Conservation (phyloP, 2,113 vertebrate species). For the Pteruthius melanotis region DNA sequence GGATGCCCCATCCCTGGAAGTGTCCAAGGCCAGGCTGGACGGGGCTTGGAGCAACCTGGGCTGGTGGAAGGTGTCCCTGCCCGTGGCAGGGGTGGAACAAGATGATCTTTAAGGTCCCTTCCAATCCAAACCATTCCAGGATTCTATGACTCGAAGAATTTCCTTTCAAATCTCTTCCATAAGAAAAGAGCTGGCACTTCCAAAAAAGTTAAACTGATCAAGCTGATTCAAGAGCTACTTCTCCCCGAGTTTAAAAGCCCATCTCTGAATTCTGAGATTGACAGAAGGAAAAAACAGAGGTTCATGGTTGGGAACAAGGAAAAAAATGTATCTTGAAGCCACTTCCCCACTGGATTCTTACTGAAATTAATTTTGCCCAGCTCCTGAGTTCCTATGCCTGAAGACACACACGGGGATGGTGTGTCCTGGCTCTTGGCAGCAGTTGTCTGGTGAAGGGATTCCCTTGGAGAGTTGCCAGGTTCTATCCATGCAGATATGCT, state of each 20-base stretch:
- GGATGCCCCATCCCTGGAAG: neutral
- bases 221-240: neutral
- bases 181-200: neutral
- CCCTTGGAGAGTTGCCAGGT: neutral
- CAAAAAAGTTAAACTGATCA: neutral
- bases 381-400: neutral
- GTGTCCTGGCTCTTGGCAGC: neutral
- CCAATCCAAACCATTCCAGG: neutral
- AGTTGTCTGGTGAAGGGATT: neutral
- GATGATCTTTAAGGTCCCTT: neutral
- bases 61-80: neutral
- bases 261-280: neutral
- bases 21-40: neutral
- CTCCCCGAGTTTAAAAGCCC: neutral
- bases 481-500: conserved; percentile 40
- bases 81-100: fast-evolving
- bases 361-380: conserved; percentile 20
- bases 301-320: neutral
- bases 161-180: neutral
- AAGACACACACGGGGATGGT: neutral
- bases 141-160: neutral
- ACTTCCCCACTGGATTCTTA: neutral
- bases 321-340: neutral
- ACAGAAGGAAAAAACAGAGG: neutral
- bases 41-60: neutral